These are phyloP conservation scores for Oreotragus oreotragus DNA, from an alignment of 2,113 vertebrate species.

Conservation along the genomic window DNA sequence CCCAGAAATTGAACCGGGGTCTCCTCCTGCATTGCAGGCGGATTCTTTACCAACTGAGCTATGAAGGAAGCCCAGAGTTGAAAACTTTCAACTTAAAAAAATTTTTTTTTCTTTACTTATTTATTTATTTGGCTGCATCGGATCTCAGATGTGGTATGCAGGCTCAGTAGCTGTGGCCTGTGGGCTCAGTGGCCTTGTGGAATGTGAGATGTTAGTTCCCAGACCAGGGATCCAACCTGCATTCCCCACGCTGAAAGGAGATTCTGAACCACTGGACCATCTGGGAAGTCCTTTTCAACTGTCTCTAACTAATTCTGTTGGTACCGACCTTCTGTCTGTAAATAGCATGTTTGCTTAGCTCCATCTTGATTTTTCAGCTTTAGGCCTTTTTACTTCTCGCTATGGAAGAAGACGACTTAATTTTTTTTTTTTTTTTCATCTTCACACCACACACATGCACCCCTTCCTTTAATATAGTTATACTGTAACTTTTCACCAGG, in stretches of 20 bases:
- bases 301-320: not conserved
- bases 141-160: not conserved
- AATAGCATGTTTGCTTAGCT: not conserved
- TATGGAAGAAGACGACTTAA: not conserved
- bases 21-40: not conserved
- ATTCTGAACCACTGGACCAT: not conserved
- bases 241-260: not conserved
- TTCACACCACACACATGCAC: not conserved
- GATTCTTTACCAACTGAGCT: not conserved
- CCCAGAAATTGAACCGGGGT: not conserved
- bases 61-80: not conserved
- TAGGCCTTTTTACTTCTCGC: not conserved
- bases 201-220: not conserved
- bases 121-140: not conserved
- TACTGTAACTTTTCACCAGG: not conserved
- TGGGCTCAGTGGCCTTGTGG: not conserved
- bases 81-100: not conserved
- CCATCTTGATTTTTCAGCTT: not conserved
- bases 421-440: not conserved
- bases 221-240: not conserved
- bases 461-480: not conserved
- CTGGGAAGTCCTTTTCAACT: not conserved
- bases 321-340: not conserved
- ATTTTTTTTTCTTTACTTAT: rapidly evolving
- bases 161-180: not conserved